Percentiles rank a stretch among this genome's conserved stretches.
Conservation (phyloP, 2,888 invertebrate genomes). For the Ophion ellenae region DNA sequence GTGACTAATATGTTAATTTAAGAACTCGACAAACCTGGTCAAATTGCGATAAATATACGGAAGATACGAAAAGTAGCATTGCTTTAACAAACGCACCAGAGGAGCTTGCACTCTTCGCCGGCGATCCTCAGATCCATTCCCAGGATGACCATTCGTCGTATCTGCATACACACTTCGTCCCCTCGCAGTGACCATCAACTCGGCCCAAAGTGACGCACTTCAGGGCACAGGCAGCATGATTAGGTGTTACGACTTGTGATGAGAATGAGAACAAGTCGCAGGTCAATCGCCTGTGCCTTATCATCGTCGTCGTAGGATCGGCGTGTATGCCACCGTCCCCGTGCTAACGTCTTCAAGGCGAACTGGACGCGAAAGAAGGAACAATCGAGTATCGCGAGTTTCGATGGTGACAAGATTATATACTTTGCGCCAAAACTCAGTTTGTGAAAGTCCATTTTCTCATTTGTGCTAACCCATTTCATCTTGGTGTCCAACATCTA, state of each 20-base stretch:
- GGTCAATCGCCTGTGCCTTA: conserved; percentile 39
- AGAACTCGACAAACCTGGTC: no score
- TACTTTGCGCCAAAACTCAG: no score
- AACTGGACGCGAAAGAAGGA: no score
- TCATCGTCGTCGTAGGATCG: neutral
- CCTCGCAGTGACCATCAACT: conserved; percentile 51
- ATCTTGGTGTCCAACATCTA: no score
- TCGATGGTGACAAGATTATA: no score
- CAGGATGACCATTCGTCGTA: conserved; percentile 34
- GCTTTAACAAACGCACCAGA: neutral
- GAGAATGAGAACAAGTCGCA: conserved; percentile 52
- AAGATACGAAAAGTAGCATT: neutral
- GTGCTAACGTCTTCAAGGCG: no score
- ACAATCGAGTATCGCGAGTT: no score
- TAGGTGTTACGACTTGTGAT: conserved; percentile 41
- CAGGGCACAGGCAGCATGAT: conserved; percentile 45
- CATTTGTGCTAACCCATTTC: no score
- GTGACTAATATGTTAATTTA: no score
- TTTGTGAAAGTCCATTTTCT: no score
- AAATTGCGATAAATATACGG: no score
- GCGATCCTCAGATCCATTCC: neutral
- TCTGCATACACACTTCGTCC: conserved; percentile 36
- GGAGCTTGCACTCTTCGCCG: neutral
- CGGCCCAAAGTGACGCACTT: conserved; percentile 45
- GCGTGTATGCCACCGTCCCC: conserved; percentile 3